phyloP scores from a whole-genome alignment of 1,140 invertebrate genomes.

The Bombus terrestris region DNA sequence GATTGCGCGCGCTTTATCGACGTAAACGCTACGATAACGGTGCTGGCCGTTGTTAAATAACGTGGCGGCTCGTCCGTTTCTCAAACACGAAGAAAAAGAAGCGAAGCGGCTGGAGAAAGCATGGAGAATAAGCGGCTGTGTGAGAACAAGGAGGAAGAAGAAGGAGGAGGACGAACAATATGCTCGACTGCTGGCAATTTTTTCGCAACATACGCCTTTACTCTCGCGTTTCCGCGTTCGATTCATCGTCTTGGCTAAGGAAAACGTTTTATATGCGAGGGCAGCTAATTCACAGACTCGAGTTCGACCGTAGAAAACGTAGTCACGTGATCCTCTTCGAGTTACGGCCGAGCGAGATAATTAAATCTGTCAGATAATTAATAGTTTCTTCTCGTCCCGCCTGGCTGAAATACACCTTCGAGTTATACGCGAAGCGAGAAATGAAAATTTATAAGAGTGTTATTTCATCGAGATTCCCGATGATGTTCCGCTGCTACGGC shows the following conservation, averaged over 20 bases:
- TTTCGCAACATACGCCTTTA: neutral
- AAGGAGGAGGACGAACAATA: neutral
- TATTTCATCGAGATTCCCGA: constrained; percentile 1
- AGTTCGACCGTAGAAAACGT: neutral
- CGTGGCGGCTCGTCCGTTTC: too few species aligned
- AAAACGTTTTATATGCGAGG: neutral
- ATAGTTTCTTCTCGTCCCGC: neutral
- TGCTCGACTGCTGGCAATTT: neutral
- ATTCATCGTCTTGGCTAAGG: neutral
- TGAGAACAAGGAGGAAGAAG: neutral
- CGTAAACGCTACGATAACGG: constrained; percentile 35
- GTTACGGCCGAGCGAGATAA: neutral
- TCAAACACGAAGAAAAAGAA: too few species aligned
- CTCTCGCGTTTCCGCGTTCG: constrained; percentile 3
- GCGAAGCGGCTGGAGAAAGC: neutral
- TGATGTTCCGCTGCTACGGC: constrained; percentile 5
- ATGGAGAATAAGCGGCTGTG: neutral
- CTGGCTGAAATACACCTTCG: neutral
- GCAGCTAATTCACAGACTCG: neutral
- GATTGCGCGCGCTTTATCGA: constrained; percentile 48
- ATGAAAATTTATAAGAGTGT: constrained; percentile 42
- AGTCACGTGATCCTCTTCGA: constrained; percentile 28
- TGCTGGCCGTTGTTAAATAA: constrained; percentile 13
- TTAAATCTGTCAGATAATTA: constrained; percentile 48
- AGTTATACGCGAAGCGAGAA: neutral